These are phyloP conservation scores for Montipora efflorescens DNA, from an alignment of 64 coral and sea anemone genomes.

Conservation along the genomic window DNA sequence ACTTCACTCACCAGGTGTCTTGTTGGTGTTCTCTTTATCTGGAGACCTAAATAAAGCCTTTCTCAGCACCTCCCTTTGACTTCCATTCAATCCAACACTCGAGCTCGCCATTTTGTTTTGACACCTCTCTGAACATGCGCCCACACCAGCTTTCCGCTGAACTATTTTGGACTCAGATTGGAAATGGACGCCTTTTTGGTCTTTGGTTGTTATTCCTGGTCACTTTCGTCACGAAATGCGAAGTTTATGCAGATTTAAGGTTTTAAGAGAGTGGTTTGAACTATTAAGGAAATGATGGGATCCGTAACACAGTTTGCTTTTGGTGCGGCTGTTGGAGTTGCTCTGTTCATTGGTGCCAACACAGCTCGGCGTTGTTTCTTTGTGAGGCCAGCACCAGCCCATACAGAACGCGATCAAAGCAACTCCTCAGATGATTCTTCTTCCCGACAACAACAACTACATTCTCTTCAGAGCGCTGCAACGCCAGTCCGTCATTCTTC, in stretches of 20 bases:
- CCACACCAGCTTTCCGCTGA: constrained; percentile 8
- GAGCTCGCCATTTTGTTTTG: constrained; percentile 76
- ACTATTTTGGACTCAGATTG: not conserved
- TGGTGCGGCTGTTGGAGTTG: constrained; percentile 84
- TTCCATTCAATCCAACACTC: not conserved
- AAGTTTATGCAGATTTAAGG: not conserved
- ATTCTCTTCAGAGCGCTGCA: constrained; percentile 79
- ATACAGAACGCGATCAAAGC: constrained; percentile 41
- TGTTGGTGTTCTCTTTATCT: constrained; percentile 40
- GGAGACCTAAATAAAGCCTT: constrained; percentile 91
- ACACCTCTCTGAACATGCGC: constrained; percentile 59
- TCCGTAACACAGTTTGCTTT: constrained; percentile 76
- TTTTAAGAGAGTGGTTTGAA: not conserved
- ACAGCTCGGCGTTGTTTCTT: constrained; percentile 23
- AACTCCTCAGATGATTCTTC: constrained; percentile 4
- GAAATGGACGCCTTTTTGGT: no score
- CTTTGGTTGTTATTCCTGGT: no score
- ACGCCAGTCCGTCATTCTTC: constrained; percentile 66
- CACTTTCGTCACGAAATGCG: no score
- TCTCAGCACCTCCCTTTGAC: constrained; percentile 42
- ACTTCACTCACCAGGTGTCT: constrained; percentile 49
- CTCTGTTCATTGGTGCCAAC: constrained; percentile 67
- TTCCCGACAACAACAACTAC: constrained; percentile 25
- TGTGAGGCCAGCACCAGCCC: not conserved
- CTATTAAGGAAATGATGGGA: constrained; percentile 41